A percentile compares a stretch with the other conserved stretches of the same genome.
Conservation (phyloP, 2,888 invertebrate species). For the Ennomos erosarius region DNA sequence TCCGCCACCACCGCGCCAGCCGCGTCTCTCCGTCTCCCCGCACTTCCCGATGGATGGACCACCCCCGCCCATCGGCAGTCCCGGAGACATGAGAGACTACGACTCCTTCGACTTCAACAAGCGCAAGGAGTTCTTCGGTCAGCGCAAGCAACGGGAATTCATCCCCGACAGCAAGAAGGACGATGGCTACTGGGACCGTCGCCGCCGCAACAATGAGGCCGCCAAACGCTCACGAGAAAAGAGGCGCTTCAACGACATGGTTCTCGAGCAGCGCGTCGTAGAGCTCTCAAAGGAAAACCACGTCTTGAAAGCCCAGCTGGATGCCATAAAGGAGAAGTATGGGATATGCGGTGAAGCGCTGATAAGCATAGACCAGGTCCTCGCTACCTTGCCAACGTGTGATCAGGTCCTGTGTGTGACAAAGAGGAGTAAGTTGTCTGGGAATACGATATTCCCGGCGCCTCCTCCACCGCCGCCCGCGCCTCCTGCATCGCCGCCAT, state of each 20-base stretch:
- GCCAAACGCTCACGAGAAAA: slow-evolving; percentile 98
- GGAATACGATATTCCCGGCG: slow-evolving; percentile 82
- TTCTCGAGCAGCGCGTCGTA: slow-evolving; percentile 96
- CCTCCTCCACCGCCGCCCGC: slow-evolving; percentile 82
- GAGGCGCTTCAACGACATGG: slow-evolving; percentile 98
- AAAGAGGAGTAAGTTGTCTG: slow-evolving; percentile 87
- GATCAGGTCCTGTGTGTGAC: slow-evolving; percentile 94
- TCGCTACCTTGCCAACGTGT: slow-evolving; percentile 93
- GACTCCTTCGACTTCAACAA: slow-evolving; percentile 87
- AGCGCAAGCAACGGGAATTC: slow-evolving; percentile 97
- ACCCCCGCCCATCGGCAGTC: slow-evolving; percentile 56
- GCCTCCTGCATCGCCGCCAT: slow-evolving; percentile 78
- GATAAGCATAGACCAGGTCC: slow-evolving; percentile 94
- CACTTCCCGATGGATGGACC: slow-evolving; percentile 80
- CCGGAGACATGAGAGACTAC: slow-evolving; percentile 67
- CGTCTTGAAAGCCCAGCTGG: slow-evolving; percentile 95
- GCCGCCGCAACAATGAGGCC: slow-evolving; percentile 98
- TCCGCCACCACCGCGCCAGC: slow-evolving; percentile 67
- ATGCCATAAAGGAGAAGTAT: slow-evolving; percentile 96
- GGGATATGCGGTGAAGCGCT: slow-evolving; percentile 95
- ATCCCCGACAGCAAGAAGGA: slow-evolving; percentile 98
- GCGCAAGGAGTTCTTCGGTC: slow-evolving; percentile 94
- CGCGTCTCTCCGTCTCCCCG: slow-evolving; percentile 74
- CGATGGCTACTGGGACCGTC: slow-evolving; percentile 98
- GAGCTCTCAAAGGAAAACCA: slow-evolving; percentile 98